These are phyloP conservation scores for Odocoileus virginianus DNA, from an alignment of 2,113 vertebrate genomes.

Conservation along the genomic window DNA sequence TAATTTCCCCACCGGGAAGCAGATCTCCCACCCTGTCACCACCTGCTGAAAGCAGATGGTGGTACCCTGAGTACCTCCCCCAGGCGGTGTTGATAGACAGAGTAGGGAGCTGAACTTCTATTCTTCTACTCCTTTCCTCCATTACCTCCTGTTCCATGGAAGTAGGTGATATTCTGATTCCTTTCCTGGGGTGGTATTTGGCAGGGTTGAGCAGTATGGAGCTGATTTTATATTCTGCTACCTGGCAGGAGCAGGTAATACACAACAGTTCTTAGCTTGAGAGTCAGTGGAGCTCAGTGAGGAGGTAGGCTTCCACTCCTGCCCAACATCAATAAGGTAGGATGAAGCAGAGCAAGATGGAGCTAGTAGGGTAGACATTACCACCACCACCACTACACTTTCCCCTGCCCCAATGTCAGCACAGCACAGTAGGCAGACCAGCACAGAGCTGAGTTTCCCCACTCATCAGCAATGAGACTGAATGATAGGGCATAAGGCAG, in stretches of 20 bases:
- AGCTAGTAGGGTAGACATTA: background rate
- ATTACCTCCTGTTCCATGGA: background rate
- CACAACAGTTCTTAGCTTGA: background rate
- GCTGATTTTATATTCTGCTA: background rate
- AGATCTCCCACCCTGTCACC: background rate
- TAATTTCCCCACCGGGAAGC: background rate
- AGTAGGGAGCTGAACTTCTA: background rate
- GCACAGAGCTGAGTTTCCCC: background rate
- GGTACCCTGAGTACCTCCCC: background rate
- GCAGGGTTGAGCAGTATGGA: background rate
- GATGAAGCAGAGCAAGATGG: background rate
- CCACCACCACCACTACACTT: background rate
- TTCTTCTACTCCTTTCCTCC: background rate
- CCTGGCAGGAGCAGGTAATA: background rate
- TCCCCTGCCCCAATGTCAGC: background rate
- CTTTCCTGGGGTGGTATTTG: background rate
- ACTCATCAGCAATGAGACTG: background rate
- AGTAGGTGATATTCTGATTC: background rate
- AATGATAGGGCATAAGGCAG: background rate
- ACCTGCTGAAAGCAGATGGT: background rate
- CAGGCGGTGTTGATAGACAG: background rate
- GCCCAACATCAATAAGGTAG: background rate
- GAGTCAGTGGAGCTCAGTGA: background rate
- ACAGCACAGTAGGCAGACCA: background rate
- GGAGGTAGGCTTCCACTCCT: background rate